Base-by-base conservation (phyloP, 92 coral and sea anemone species). In the Diadumene lineata region DNA sequence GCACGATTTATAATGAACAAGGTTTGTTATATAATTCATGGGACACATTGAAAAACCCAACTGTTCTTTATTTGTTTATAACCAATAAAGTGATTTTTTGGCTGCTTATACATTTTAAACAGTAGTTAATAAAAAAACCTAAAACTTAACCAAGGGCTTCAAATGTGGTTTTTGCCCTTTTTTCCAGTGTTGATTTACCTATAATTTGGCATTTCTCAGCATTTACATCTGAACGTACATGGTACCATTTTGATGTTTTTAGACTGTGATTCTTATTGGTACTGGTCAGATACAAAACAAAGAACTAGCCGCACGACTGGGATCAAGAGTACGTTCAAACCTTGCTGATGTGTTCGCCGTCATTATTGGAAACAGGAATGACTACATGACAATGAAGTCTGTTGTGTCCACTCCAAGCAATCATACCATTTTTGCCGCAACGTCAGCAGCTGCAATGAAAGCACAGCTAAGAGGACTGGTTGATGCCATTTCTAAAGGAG, bases 341-440 rank as follows among this genome's bases (percentile, higher is more conserved):
- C 34, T 78, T 1, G 50, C 70, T 38, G 82, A 78, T 43, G 61
- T 78, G 63, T 78, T 78, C 58, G 76, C 74, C 28, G 82, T 78
- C 1, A 67, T 75, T 30, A 68, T 57, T 19, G 82, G 82, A 3
- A n/a, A 78, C 43, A 66, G 28, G 33, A 60, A 68, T 11, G 56
- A 78, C 21, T 78, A 78, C 34, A 30, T 27, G 13, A 68, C 82
- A 10, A 19, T 78, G 33, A 28, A 13, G 7, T 67, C 75, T 24
- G 32, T 78, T 17, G 82, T 78, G 6, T 78, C 82, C n/a, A 56
- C 23, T 22, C 67, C 70, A 58, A 34, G n/a, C 7, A 58, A n/a
- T 11, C 67, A 78, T 22, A 56, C 70, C 18, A 66, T 78, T 56
- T 78, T 68, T 31, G 55, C 75, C 2, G 82, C 24, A n/a, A 67